Evolutionary conservation across 2,797 vertebrate species (phyloP), one percentile per base, ranked within the genome.

Genomic region (Astyanax mexicanus): DNA sequence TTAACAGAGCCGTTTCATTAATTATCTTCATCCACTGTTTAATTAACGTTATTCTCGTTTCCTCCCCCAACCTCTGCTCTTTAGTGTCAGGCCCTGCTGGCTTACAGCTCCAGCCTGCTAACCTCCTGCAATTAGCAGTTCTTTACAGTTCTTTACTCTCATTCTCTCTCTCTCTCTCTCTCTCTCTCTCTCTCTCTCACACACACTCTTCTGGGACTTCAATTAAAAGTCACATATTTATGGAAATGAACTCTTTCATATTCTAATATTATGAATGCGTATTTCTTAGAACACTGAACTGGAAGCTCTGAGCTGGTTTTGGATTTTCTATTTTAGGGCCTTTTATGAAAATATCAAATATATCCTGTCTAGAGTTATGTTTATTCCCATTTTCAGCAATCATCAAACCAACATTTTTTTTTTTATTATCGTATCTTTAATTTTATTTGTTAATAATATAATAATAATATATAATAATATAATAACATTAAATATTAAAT

Each of bases 11-110:
- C 35, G 32, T 17, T 60, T 60, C n/a, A 70, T 64, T 32, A 74
- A 74, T 79, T 55, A 38, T 74, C 27, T 42, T 35, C 45, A 69
- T 69, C 57, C 32, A 32, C 21, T 17, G 49, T 79, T 74, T 72
- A 62, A 79, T 79, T 64, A 79, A 55, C 44, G 52, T 55, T 69
- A 21, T 19, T 44, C 38, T 8, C 32, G n/a, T 32, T 61, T 61
- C 61, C 47, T 72, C 21, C 44, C 17, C 21, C 32, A 11, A 60
- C 40, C 71, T 64, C 38, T 32, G 1, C 54, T 60, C 37, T 61
- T 13, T 10, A 2, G 19, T 29, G 35, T 35, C 7, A 10, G 8
- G 32, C 15, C n/a, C 32, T 21, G 6, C 15, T 57, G 12, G 1
- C 11, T 13, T 15, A 51, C 13, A 17, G 44, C 49, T 12, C 49